These are phyloP conservation scores for Carassius auratus DNA, from an alignment of 2,113 vertebrate species.

Conservation along the genomic window DNA sequence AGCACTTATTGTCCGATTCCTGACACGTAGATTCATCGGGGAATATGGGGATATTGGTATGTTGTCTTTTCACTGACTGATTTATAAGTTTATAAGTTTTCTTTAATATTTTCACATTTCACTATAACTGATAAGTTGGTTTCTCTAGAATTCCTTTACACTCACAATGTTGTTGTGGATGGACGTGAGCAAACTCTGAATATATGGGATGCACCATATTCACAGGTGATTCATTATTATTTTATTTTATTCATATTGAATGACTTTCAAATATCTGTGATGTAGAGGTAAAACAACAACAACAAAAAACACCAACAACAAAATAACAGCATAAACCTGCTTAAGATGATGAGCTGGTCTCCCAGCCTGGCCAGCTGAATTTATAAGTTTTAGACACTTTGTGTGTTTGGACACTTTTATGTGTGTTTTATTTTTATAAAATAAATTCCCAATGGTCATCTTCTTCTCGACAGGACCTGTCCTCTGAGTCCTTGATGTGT, in stretches of 20 bases:
- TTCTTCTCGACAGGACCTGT: slow-evolving; percentile 67
- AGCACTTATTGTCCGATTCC: slow-evolving; percentile 86
- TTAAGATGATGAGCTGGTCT: not conserved
- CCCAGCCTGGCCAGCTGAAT: not conserved
- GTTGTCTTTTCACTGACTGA: slow-evolving; percentile 38
- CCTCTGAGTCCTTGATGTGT: slow-evolving; percentile 67
- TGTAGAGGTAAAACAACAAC: not conserved
- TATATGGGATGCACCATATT: slow-evolving; percentile 83
- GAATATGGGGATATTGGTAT: slow-evolving; percentile 88
- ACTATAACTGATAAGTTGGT: not conserved
- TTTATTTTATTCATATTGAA: too few relatives aligned
- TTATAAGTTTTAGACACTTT: too few relatives aligned
- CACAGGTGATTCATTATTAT: slow-evolving; percentile 72
- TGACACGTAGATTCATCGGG: slow-evolving; percentile 86
- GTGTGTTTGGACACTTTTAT: too few relatives aligned
- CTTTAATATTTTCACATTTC: too few relatives aligned
- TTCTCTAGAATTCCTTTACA: slow-evolving; percentile 83
- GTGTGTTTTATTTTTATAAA: too few relatives aligned
- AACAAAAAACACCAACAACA: too few relatives aligned
- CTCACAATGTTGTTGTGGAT: slow-evolving; percentile 77
- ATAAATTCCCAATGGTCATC: not conserved
- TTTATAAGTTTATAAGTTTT: not conserved
- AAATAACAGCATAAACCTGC: not conserved
- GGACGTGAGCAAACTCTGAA: slow-evolving; percentile 81
- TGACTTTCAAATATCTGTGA: not conserved